Evolutionary conservation across 2,888 invertebrate genomes (phyloP).

Genomic region (Philonicus albiceps): DNA sequence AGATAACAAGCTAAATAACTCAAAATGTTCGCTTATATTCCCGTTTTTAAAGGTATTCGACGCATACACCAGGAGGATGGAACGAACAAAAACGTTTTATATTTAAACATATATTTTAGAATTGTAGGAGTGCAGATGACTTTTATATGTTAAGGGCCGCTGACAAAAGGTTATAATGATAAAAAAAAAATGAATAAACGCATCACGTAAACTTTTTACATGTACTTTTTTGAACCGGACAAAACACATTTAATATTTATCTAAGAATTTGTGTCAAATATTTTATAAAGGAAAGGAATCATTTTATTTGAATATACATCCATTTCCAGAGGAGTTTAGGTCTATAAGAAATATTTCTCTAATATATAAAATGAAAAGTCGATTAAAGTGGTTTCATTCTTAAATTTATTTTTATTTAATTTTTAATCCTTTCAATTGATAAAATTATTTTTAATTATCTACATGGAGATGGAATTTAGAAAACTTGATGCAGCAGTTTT

Average conservation of each 20-base stretch:
- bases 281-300: slow-evolving; percentile 4
- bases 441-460: background rate
- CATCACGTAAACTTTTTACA: slow-evolving; percentile 20
- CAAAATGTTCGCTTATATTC: slow-evolving; percentile 12
- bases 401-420: background rate
- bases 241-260: background rate
- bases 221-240: slow-evolving; percentile 10
- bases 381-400: background rate
- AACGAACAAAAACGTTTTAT: background rate
- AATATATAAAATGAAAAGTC: slow-evolving; percentile 4
- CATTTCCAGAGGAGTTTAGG: slow-evolving; percentile 16
- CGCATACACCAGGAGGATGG: background rate
- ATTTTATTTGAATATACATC: slow-evolving; percentile 12
- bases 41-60: background rate
- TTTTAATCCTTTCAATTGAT: background rate
- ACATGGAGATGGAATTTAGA: too few relatives aligned
- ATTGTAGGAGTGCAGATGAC: background rate
- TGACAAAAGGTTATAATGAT: background rate
- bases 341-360: slow-evolving; percentile 25
- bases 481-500: too few relatives aligned
- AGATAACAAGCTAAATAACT: background rate
- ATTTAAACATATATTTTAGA: slow-evolving; percentile 15
- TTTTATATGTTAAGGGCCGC: slow-evolving; percentile 1
- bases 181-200: background rate
- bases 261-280: slow-evolving; percentile 31